Evolutionary conservation across 2,113 vertebrate species (phyloP), one percentile per base, ranked within the genome.

Genomic region (Hyla sarda): DNA sequence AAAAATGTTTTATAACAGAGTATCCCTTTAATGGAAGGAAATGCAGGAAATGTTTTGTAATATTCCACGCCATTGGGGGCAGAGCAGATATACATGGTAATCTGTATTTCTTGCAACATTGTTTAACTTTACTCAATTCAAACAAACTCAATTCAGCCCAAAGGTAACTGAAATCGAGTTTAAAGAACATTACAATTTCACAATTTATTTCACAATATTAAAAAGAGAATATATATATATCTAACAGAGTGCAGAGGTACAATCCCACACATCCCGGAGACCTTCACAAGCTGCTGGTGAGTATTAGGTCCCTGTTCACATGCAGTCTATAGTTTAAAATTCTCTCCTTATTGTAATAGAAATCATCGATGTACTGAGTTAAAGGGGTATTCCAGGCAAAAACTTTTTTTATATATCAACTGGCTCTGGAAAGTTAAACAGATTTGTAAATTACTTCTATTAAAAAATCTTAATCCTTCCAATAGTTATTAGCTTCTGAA

Each of bases 31-130:
- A n/a, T n/a, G n/a, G n/a, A n/a, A n/a, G n/a, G n/a, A n/a, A n/a
- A n/a, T n/a, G n/a, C n/a, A 23, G 23, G 56, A n/a, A n/a, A n/a
- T 58, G 56, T n/a, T 58, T 23, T 58, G 21, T 58, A 7, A 58
- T n/a, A 58, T 58, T n/a, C n/a, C 6, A 5, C 19, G 5, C 7
- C 1, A 21, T 62, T 62, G 30, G 12, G n/a, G 58, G 2, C 58
- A n/a, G 7, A 25, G 19, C n/a, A n/a, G 60, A 16, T 28, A 62
- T 62, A 32, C 0, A 67, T 5, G 7, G 6, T 17, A 19, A 34
- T 9, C 6, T 9, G 32, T 41, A 5, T 45, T 14, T 67, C 34
- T 78, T 85, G 62, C 83, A 78, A 25, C 58, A 85, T 28, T 85
- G 45, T 67, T 85, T 85, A 62, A 41, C 17, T 28, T 74, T 6